Conservation (phyloP, 2,797 vertebrate species). For the Bradypus variegatus region DNA sequence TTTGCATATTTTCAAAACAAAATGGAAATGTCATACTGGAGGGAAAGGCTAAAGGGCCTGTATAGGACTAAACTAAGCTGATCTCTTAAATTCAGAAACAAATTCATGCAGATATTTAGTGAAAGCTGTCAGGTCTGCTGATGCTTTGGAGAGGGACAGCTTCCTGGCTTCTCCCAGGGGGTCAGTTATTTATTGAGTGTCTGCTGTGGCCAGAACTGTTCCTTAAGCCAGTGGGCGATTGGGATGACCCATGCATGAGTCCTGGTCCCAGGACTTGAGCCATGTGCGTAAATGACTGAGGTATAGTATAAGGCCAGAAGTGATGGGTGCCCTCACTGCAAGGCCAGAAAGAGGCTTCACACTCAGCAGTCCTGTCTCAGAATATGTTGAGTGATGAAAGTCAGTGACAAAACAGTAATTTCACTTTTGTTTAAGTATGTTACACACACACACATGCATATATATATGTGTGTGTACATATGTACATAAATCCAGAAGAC, state of each 20-base stretch:
- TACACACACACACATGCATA: not conserved
- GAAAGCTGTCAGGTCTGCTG: not conserved
- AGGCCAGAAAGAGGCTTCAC: not conserved
- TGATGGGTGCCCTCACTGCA: not conserved
- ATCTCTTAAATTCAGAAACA: not conserved
- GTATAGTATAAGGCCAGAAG: not conserved
- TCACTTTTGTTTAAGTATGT: not conserved
- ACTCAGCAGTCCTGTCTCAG: not conserved
- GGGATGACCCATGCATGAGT: not conserved
- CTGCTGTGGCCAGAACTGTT: not conserved
- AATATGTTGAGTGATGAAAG: not conserved
- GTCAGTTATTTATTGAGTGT: not conserved
- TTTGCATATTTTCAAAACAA: not conserved
- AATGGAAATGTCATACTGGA: not conserved
- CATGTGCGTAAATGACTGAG: not conserved
- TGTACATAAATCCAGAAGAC: not conserved
- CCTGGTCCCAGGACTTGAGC: not conserved
- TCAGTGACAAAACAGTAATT: not conserved
- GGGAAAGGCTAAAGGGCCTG: not conserved
- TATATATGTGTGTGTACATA: not conserved
- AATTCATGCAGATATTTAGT: not conserved
- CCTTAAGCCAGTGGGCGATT: not conserved
- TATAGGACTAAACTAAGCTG: not conserved
- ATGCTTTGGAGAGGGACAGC: not conserved
- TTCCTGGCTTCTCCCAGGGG: not conserved